Evolutionary conservation across 2,113 vertebrate genomes (phyloP).

Genomic region (Hydrochoerus hydrochaeris): DNA sequence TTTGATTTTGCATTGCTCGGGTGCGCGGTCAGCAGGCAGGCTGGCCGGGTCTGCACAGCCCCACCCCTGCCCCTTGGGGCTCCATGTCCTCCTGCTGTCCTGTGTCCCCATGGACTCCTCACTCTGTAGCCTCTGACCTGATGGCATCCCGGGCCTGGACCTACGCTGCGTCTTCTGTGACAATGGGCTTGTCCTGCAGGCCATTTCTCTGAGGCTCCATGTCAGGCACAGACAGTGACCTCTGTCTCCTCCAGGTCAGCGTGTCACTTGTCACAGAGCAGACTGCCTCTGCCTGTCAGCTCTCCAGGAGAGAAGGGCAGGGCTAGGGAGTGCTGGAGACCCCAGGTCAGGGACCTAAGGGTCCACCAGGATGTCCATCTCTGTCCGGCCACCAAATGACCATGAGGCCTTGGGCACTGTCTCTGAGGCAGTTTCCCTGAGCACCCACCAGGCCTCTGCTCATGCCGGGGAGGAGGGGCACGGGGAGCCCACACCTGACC

Average conservation of each 20-base stretch:
- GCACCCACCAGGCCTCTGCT: too few relatives aligned
- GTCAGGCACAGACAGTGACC: not conserved
- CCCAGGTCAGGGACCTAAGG: not conserved
- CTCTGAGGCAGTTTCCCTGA: not conserved
- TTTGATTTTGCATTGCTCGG: not conserved
- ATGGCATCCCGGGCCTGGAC: accelerated
- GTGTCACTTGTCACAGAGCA: not conserved
- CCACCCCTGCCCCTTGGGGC: not conserved
- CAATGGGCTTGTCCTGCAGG: not conserved
- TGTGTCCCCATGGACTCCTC: not conserved
- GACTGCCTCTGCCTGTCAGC: not conserved
- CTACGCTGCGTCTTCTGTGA: not conserved
- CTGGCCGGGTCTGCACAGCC: not conserved
- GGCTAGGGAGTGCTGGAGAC: not conserved
- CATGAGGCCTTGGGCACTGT: not conserved
- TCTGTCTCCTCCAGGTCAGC: not conserved
- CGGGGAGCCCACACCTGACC: not conserved
- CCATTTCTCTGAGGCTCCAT: accelerated
- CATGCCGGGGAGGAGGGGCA: not conserved
- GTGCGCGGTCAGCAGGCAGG: not conserved
- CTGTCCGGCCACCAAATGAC: not conserved
- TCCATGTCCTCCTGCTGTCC: not conserved
- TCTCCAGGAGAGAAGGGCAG: not conserved
- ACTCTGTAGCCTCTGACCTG: not conserved
- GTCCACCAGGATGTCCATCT: not conserved